phyloP scores from a whole-genome alignment of 2,888 invertebrate species.

The Pseudococcus viburni region DNA sequence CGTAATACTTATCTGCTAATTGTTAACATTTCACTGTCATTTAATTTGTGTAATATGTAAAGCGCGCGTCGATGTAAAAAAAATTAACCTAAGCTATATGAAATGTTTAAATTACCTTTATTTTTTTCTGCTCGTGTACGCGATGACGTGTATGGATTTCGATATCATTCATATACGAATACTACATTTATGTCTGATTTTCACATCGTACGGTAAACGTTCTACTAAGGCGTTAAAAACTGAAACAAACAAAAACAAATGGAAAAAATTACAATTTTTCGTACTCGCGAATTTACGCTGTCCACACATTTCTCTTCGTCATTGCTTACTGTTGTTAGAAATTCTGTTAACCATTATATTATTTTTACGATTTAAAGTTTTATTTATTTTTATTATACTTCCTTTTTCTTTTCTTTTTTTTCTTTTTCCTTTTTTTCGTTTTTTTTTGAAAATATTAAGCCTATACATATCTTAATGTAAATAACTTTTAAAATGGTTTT shows the following conservation, averaged over 20 bases:
- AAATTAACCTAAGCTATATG: conserved; percentile 22
- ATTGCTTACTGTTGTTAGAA: conserved; percentile 57
- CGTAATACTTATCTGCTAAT: conserved; percentile 18
- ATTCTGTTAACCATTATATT: conserved; percentile 63
- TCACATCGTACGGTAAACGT: neutral
- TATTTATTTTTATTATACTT: conserved; percentile 51
- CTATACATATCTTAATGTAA: conserved; percentile 64
- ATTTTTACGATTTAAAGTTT: conserved; percentile 46
- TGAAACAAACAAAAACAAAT: neutral
- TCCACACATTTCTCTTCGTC: conserved; percentile 54
- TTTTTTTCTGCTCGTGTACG: conserved; percentile 29
- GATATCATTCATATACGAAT: neutral
- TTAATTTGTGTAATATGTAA: conserved; percentile 44
- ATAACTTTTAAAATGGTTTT: conserved; percentile 61
- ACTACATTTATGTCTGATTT: neutral
- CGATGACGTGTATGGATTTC: conserved; percentile 32
- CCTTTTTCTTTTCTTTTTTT: conserved; percentile 24
- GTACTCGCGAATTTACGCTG: conserved; percentile 34
- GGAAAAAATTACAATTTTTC: conserved; percentile 19
- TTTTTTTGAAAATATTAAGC: conserved; percentile 35
- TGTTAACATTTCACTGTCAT: conserved; percentile 51
- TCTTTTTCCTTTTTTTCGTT: conserved; percentile 24
- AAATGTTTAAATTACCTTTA: conserved; percentile 43
- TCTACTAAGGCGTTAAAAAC: neutral
- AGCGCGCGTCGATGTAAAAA: conserved; percentile 47